Evolutionary conservation across 1,140 invertebrate genomes (phyloP).

Genomic region (Caerostris extrusa): DNA sequence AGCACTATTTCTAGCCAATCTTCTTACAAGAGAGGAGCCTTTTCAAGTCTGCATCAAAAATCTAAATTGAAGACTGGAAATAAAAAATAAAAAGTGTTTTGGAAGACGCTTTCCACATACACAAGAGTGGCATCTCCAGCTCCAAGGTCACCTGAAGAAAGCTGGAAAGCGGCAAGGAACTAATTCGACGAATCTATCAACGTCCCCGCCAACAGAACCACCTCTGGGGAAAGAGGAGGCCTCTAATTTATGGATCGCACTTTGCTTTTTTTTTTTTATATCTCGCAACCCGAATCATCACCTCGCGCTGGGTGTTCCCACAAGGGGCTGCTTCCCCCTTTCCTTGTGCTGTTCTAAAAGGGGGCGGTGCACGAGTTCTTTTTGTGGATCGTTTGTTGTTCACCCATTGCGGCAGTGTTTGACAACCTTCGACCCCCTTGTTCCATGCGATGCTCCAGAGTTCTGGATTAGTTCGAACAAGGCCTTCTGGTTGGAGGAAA

Average conservation of each 20-base stretch:
- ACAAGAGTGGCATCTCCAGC: neutral
- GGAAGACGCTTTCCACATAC: neutral
- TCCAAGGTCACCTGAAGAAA: neutral
- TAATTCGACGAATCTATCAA: slow-evolving; percentile 5
- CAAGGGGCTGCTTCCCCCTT: neutral
- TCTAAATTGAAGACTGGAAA: neutral
- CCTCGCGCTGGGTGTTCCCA: neutral
- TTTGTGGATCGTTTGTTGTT: neutral
- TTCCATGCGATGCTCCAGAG: neutral
- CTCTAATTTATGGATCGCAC: slow-evolving; percentile 12
- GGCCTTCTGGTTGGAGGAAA: neutral
- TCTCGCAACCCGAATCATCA: neutral
- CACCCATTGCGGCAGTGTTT: neutral
- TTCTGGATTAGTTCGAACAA: neutral
- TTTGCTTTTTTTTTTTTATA: neutral
- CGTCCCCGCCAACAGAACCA: neutral
- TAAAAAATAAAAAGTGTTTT: neutral
- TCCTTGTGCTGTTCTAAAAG: too few relatives aligned
- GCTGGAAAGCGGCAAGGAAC: neutral
- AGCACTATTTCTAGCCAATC: too few relatives aligned
- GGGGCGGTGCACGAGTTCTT: neutral
- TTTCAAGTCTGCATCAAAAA: neutral
- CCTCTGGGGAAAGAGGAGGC: neutral
- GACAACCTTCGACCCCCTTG: neutral
- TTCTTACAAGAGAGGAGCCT: neutral